Base-by-base conservation (phyloP, 2,113 vertebrate species). In the Nothocercus julius region DNA sequence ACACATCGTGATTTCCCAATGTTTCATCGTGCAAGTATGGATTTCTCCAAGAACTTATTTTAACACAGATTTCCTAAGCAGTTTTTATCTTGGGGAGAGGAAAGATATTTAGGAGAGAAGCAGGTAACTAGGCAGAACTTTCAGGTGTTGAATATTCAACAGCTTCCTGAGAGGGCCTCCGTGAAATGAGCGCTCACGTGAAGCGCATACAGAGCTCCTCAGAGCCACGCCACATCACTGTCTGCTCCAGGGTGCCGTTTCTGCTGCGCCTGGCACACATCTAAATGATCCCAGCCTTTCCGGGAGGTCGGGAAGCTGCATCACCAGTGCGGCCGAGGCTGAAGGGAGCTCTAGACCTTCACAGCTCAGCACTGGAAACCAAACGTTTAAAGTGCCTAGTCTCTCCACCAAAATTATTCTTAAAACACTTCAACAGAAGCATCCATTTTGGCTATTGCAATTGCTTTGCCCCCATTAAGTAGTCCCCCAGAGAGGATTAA, bases 81-180 rank as follows among this genome's bases (percentile, higher is more conserved):
- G 59, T 47, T 44, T 82, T 49, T 5, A 17, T 58, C 13, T 30
- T n/a, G 15, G 51, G 45, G 64, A 59, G 68, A 40, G 53, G 53
- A 61, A 47, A 74, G 58, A 45, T 77, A 66, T 59, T 82, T 30
- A 85, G 76, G 34, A 45, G 58, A 83, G 69, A 88, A 78, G 44
- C 67, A 54, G 79, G 80, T 87, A 92, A 78, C 69, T 9, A 51
- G 85, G 83, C 28, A 77, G 93, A 92, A 97, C 94, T 92, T 62
- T 2, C 5, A 14, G 32, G 69, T 68, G 44, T 32, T 89, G 77
- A 90, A 82, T 82, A 92, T 89, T 79, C 73, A 79, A 19, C 11
- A 2, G 8, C 62, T 90, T 82, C 58, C 80, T 1, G 0, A 77
- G 34, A 72, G 21, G 64, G 92, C 53, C 66, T 86, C 80, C 56